These are phyloP conservation scores for Acanthacorydalis orientalis DNA, from an alignment of 2,888 invertebrate genomes.

Conservation along the genomic window DNA sequence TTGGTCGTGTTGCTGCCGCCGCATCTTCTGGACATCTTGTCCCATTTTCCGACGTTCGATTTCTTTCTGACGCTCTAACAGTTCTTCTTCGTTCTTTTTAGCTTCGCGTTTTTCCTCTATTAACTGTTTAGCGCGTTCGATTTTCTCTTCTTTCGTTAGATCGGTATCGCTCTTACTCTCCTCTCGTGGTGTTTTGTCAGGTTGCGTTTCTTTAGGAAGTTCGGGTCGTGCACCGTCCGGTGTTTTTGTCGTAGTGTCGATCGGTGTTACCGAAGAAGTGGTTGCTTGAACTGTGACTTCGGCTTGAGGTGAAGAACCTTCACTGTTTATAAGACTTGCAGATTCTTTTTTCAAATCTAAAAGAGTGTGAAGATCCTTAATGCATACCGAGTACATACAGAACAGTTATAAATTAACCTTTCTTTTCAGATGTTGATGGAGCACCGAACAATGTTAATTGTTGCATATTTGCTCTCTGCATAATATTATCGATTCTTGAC, in stretches of 20 bases:
- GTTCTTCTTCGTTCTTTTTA: conserved; percentile 49
- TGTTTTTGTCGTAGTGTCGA: background rate
- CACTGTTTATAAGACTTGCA: background rate
- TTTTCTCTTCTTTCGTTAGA: conserved; percentile 34
- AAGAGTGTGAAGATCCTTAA: background rate
- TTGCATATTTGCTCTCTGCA: conserved; percentile 32
- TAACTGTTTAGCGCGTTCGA: conserved; percentile 46
- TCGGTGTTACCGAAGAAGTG: background rate
- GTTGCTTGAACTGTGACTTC: background rate
- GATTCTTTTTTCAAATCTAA: background rate
- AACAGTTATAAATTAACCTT: background rate
- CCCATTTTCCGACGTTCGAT: conserved; percentile 56
- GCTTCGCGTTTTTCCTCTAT: conserved; percentile 46
- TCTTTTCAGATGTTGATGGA: background rate
- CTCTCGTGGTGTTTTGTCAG: conserved; percentile 1
- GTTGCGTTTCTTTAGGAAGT: background rate
- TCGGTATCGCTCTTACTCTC: background rate
- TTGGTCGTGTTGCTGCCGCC: conserved; percentile 57
- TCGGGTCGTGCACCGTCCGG: background rate
- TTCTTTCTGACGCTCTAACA: conserved; percentile 40
- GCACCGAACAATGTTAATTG: conserved; percentile 8
- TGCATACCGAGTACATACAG: background rate
- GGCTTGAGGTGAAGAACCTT: background rate
- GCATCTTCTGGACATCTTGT: conserved; percentile 52
- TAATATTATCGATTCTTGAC: conserved; percentile 44